phyloP scores from a whole-genome alignment of 2,797 vertebrate genomes.

The Ataeniobius toweri region DNA sequence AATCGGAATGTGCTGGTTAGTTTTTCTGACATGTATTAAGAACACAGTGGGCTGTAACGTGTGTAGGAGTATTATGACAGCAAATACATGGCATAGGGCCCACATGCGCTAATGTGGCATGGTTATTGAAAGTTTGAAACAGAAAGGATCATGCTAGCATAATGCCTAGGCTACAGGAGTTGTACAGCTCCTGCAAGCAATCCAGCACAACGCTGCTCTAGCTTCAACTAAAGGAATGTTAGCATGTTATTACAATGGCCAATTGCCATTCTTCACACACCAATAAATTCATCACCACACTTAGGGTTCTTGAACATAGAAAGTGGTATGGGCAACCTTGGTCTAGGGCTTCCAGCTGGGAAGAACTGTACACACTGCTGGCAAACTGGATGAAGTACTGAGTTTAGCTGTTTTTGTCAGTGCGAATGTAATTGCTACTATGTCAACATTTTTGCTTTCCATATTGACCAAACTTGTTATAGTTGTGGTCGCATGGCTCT shows the following conservation, averaged over 20 bases:
- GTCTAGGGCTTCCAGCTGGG: background rate
- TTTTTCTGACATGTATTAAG: background rate
- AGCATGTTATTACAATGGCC: background rate
- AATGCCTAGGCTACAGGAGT: background rate
- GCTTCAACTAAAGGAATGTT: too few relatives aligned
- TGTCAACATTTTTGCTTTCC: background rate
- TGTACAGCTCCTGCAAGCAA: too few relatives aligned
- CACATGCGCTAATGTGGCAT: background rate
- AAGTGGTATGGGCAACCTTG: background rate
- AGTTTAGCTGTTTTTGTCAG: background rate
- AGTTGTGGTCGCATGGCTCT: background rate
- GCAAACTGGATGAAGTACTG: background rate
- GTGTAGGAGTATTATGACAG: background rate
- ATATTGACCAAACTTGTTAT: background rate
- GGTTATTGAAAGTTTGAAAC: background rate
- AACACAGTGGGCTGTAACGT: background rate
- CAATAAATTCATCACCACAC: background rate
- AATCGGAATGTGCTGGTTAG: background rate
- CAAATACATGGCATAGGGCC: background rate
- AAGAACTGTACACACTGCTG: background rate
- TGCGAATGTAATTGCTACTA: background rate
- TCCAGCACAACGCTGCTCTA: too few relatives aligned
- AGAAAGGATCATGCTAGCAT: background rate
- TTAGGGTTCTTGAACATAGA: background rate
- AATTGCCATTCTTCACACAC: background rate